Conservation (phyloP, 2,888 invertebrate genomes). For the Ormyrus pomaceus region DNA sequence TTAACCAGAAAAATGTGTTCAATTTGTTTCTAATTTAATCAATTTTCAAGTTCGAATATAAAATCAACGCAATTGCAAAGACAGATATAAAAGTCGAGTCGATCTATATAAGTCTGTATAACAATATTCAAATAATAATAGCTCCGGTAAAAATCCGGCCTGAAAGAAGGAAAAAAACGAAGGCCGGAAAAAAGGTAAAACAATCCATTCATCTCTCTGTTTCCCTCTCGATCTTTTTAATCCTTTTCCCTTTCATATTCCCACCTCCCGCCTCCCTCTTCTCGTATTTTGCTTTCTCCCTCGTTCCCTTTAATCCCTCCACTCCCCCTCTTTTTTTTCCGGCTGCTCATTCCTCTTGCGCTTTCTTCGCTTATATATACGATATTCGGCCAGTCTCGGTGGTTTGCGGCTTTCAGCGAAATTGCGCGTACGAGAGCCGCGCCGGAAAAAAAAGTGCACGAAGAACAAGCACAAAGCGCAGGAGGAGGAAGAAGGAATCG, state of each 20-base stretch:
- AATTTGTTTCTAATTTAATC: no score
- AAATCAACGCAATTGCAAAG: no score
- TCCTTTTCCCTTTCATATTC: constrained; percentile 21
- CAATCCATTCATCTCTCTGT: constrained; percentile 37
- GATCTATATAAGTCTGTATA: not conserved
- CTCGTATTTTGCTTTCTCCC: not conserved
- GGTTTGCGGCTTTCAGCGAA: constrained; percentile 59
- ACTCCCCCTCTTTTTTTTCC: not conserved
- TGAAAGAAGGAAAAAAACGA: not conserved
- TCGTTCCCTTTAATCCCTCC: no score
- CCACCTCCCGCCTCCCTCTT: not conserved
- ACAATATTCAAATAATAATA: constrained; percentile 6
- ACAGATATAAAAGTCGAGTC: not conserved
- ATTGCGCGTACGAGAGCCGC: constrained; percentile 52
- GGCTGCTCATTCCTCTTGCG: not conserved
- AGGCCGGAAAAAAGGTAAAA: constrained; percentile 6
- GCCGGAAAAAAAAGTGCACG: not conserved
- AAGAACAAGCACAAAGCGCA: not conserved
- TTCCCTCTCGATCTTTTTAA: constrained; percentile 28
- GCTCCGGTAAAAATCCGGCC: not conserved
- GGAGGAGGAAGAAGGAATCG: not conserved
- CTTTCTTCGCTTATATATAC: constrained; percentile 23
- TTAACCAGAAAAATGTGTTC: no score
- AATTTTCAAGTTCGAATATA: no score
- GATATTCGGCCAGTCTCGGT: constrained; percentile 18